Percentiles rank a stretch among this genome's conserved stretches.
phyloP scores from a whole-genome alignment of 2,888 invertebrate species.

The Drosophila prostipennis region DNA sequence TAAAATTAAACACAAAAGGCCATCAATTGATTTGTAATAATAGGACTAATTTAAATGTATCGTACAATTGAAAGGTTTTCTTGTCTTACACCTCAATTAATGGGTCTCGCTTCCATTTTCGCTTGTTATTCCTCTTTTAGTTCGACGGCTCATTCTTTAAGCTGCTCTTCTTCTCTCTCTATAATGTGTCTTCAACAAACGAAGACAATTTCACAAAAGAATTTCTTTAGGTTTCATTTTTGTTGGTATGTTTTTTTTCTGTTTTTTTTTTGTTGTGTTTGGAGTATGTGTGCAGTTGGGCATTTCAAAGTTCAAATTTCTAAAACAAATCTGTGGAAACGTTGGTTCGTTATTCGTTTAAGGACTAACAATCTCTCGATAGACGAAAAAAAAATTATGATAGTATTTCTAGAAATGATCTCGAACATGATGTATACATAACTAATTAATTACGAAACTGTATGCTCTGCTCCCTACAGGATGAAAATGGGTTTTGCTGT shows the following conservation, averaged over 20 bases:
- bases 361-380: conserved; percentile 67
- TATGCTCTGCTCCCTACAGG: conserved; percentile 30
- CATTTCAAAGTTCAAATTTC: conserved; percentile 25
- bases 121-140: conserved; percentile 1
- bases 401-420: conserved; percentile 46
- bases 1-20: conserved; percentile 17
- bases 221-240: conserved; percentile 31
- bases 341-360: conserved; percentile 37
- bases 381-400: conserved; percentile 50
- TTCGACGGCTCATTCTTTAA: conserved; percentile 19
- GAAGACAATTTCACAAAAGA: conserved; percentile 54
- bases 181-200: conserved; percentile 64
- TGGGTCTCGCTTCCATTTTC: conserved; percentile 19
- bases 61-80: conserved; percentile 49
- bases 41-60: conserved; percentile 48
- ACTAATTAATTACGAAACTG: conserved; percentile 44
- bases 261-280: conserved; percentile 17
- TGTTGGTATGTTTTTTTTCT: conserved; percentile 12
- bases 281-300: conserved; percentile 38
- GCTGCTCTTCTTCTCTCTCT: conserved; percentile 3
- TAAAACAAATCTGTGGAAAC: conserved; percentile 33
- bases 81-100: conserved; percentile 27
- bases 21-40: conserved; percentile 44
- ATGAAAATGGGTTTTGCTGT: conserved; percentile 21
- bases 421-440: conserved; percentile 40